Evolutionary conservation across 2,113 vertebrate species (phyloP).

Genomic region (Toxotes jaculatrix): DNA sequence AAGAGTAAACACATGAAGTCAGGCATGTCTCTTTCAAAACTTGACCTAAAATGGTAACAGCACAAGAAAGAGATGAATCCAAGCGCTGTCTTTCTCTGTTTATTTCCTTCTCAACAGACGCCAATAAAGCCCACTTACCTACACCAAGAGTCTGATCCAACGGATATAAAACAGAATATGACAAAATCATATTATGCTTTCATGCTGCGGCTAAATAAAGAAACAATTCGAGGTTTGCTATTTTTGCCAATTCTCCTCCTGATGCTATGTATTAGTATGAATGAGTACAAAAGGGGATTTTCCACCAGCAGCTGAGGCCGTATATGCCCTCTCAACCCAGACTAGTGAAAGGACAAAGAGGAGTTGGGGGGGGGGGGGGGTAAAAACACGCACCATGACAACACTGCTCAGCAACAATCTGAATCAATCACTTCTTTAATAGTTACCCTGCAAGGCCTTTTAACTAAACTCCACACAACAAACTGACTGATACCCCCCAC

Average conservation of each 20-base stretch:
- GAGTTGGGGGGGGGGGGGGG: constrained; percentile 29
- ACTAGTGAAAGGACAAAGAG: constrained; percentile 65
- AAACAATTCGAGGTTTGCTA: constrained; percentile 14
- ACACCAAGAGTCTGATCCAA: constrained; percentile 24
- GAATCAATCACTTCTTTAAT: constrained; percentile 76
- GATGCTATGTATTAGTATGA: constrained; percentile 38
- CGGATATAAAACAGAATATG: constrained; percentile 27
- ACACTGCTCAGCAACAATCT: constrained; percentile 70
- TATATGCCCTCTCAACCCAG: constrained; percentile 57
- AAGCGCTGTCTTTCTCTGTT: constrained; percentile 62
- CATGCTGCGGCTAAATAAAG: constrained; percentile 39
- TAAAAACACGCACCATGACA: constrained; percentile 62
- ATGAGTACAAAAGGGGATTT: constrained; percentile 74
- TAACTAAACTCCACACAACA: constrained; percentile 35
- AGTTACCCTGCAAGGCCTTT: constrained; percentile 33
- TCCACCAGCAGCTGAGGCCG: constrained; percentile 73
- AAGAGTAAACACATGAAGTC: constrained; percentile 61
- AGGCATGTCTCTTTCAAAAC: constrained; percentile 60
- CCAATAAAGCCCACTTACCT: constrained; percentile 55
- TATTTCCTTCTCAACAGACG: constrained; percentile 62
- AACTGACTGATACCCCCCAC: constrained; percentile 18
- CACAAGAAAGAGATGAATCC: constrained; percentile 49
- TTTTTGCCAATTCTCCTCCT: constrained; percentile 17
- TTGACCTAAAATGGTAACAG: constrained; percentile 81
- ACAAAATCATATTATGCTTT: constrained; percentile 42